These are phyloP conservation scores for Phasianus colchicus DNA, from an alignment of 2,113 vertebrate genomes.

Conservation along the genomic window DNA sequence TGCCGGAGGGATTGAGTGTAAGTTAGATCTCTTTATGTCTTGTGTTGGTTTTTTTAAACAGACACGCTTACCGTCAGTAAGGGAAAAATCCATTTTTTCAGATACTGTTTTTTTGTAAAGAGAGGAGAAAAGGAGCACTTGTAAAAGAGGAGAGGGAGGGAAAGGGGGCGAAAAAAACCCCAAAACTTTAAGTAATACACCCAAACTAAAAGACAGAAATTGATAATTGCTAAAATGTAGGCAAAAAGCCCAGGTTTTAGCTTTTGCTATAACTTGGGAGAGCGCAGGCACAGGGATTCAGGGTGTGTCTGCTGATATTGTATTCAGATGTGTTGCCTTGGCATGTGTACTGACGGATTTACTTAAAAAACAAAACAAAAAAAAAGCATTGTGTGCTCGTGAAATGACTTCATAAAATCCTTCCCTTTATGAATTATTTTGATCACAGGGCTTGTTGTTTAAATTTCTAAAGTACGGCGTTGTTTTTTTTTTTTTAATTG, in stretches of 20 bases:
- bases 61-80: background rate
- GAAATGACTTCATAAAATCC: constrained; percentile 84
- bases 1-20: constrained; percentile 74
- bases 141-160: background rate
- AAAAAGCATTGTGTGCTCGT: constrained; percentile 81
- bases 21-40: constrained; percentile 67
- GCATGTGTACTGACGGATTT: constrained; percentile 82
- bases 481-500: constrained; percentile 75
- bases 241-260: constrained; percentile 60
- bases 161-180: background rate
- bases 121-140: constrained; percentile 22
- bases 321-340: constrained; percentile 86
- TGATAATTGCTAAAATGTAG: constrained; percentile 48
- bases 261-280: constrained; percentile 66
- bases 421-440: constrained; percentile 87
- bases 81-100: constrained; percentile 64
- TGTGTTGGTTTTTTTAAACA: constrained; percentile 53
- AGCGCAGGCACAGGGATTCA: constrained; percentile 70
- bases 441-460: constrained; percentile 82
- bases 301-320: constrained; percentile 85
- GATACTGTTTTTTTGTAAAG: background rate
- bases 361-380: constrained; percentile 83
- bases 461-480: constrained; percentile 79
- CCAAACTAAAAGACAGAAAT: constrained; percentile 10
- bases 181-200: background rate